Base-by-base conservation (phyloP, 2,113 vertebrate species). In the Scalopus aquaticus region DNA sequence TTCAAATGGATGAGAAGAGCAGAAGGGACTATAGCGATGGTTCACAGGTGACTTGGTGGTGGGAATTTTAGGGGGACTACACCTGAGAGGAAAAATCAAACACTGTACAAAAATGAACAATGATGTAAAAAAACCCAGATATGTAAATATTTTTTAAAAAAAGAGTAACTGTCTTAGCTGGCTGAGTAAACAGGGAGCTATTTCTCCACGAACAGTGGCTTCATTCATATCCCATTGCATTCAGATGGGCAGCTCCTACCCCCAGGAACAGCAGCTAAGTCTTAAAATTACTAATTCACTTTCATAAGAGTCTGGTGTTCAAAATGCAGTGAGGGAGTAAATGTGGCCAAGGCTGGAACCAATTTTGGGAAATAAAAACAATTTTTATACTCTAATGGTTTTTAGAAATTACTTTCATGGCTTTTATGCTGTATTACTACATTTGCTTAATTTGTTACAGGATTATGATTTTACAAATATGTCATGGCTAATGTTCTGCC, bases 391-490 rank as follows among this genome's bases (percentile, higher is more conserved):
- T 4, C 20, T 85, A 84, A 72, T 58, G 3, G 12, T 54, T 78
- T 54, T 0, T 37, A 58, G 82, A 85, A 62, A n/a, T 69, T 42
- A 64, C 67, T 88, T 72, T 1, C 22, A 82, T 78, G 46, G 19
- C 2, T 81, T 94, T 93, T 85, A 51, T 88, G 46, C 15, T 54
- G 0, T 70, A 60, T 35, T 87, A n/a, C 49, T 73, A 56, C 74
- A 82, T 80, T 84, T 79, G 46, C 12, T 64, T 82, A 81, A 84
- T 95, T 90, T 65, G 10, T 46, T 79, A 83, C 9, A 89, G 70
- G 30, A 76, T 42, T 79, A 54, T 90, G 24, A 86, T 89, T 92
- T 95, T 91, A 86, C 69, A 83, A 95, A 78, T 62, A 88, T 22
- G 56, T 69, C 49, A 79, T 60, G 64, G 70, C 16, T 91, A 79